These are phyloP conservation scores for Trichomalopsis sarcophagae DNA, from an alignment of 1,140 invertebrate genomes.

Conservation along the genomic window DNA sequence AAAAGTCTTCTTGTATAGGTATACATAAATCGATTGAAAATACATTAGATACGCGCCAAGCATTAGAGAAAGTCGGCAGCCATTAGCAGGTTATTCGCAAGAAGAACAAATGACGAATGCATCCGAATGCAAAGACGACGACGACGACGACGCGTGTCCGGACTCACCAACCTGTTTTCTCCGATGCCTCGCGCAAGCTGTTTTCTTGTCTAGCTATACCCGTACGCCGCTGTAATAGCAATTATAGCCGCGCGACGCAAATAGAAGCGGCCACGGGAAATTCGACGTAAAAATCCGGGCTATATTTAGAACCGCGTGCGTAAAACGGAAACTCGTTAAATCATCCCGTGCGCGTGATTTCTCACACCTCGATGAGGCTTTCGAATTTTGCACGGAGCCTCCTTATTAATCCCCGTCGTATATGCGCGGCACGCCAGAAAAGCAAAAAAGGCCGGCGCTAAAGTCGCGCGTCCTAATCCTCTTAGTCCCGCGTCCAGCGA, in stretches of 20 bases:
- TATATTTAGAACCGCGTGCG: background rate
- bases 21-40: background rate
- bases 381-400: constrained; percentile 7
- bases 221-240: background rate
- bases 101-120: constrained; percentile 20
- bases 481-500: constrained; percentile 52
- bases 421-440: background rate
- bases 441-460: constrained; percentile 43
- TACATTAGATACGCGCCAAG: background rate
- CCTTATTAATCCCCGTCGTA: constrained; percentile 8
- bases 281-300: background rate
- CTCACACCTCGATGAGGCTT: background rate
- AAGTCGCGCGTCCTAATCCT: constrained; percentile 63
- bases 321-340: too few relatives aligned
- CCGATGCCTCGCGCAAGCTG: background rate
- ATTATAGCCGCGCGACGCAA: background rate
- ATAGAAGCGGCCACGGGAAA: constrained; percentile 9
- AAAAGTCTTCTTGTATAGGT: background rate
- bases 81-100: background rate
- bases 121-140: background rate
- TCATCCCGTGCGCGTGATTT: too few relatives aligned
- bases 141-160: background rate
- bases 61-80: background rate
- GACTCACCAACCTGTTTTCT: constrained; percentile 2
- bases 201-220: constrained; percentile 35